phyloP scores from a whole-genome alignment of 2,113 vertebrate genomes.

The Megaceryle torquata region DNA sequence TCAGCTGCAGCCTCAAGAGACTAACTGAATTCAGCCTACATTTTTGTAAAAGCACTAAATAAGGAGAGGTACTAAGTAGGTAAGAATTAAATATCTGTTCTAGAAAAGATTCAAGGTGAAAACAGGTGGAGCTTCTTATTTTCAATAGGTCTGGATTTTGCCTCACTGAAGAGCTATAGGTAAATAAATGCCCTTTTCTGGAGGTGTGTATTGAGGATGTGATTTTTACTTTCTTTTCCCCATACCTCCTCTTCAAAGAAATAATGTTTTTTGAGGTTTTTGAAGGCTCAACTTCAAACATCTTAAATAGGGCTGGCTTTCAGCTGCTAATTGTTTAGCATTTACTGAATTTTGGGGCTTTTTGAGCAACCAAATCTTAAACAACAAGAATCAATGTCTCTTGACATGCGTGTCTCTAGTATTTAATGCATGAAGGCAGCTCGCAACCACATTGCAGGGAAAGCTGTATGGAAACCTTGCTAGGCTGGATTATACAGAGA shows the following conservation, averaged over 20 bases:
- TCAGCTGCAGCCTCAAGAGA: background rate
- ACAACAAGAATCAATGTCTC: background rate
- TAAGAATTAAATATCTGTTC: background rate
- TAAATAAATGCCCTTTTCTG: background rate
- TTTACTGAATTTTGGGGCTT: background rate
- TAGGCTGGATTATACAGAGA: slow-evolving; percentile 9
- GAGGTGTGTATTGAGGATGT: background rate
- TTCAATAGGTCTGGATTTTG: background rate
- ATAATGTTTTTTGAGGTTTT: background rate
- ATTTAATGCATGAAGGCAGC: background rate
- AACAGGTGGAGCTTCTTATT: background rate
- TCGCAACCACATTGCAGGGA: background rate
- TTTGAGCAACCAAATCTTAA: background rate
- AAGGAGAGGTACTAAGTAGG: background rate
- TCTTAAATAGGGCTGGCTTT: background rate
- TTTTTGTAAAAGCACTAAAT: background rate
- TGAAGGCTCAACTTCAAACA: background rate
- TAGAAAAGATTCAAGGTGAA: background rate
- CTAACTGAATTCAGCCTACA: background rate
- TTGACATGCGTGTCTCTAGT: background rate
- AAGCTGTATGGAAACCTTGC: background rate
- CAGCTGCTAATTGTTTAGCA: background rate
- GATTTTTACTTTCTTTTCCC: background rate
- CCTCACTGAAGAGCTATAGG: background rate
- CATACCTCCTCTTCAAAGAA: background rate